Conservation (phyloP, 2,113 vertebrate genomes). For the Pardalotus punctatus region DNA sequence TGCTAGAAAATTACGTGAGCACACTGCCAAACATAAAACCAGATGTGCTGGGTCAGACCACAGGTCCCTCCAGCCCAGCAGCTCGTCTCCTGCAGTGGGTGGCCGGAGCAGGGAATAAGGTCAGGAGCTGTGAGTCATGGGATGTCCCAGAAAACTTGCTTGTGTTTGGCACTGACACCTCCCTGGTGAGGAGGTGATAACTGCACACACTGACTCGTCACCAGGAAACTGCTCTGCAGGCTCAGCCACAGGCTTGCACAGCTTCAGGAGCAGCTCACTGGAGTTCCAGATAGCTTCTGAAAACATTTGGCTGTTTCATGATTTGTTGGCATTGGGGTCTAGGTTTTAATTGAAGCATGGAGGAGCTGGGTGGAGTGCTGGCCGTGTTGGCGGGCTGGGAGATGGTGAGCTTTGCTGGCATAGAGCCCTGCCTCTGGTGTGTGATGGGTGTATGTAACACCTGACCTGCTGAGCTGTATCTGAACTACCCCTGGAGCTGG, state of each 20-base stretch:
- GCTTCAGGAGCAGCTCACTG: not conserved
- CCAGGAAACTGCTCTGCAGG: not conserved
- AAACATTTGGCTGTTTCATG: not conserved
- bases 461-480: not conserved
- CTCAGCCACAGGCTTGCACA: accelerated
- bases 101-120: not conserved
- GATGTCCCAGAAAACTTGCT: not conserved
- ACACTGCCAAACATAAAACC: not conserved
- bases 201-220: not conserved
- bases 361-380: not conserved
- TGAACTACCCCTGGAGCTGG: not conserved
- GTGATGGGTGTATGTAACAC: not conserved
- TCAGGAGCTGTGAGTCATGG: not conserved
- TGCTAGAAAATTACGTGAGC: constrained; percentile 28
- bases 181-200: not conserved
- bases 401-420: not conserved
- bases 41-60: constrained; percentile 4
- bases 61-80: not conserved
- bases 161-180: not conserved
- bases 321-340: not conserved
- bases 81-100: not conserved
- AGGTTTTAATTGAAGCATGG: not conserved
- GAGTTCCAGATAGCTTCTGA: not conserved
- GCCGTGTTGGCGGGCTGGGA: not conserved
- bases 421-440: not conserved